A percentile compares a stretch with the other conserved stretches of the same genome.
Conservation (phyloP, 2,888 invertebrate species). For the Melolontha melolontha region DNA sequence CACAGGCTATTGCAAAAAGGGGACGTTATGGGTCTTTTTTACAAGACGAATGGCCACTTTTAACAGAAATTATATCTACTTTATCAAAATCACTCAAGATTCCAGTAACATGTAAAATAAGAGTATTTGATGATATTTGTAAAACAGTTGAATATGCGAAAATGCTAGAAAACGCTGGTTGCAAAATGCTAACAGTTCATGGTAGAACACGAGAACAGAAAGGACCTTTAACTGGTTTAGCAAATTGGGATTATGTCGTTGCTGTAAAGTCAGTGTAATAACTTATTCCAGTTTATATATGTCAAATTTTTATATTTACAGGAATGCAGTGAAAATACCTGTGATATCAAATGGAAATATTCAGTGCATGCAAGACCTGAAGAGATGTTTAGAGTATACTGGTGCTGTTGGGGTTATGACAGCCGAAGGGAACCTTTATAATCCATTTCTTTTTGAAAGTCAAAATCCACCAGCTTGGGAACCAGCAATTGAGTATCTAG, state of each 20-base stretch:
- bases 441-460: constrained; percentile 92
- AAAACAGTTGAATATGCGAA: constrained; percentile 92
- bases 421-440: constrained; percentile 96
- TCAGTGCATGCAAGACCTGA: constrained; percentile 88
- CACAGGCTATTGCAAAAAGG: constrained; percentile 95
- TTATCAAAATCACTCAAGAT: constrained; percentile 79
- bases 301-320: constrained; percentile 57
- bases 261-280: constrained; percentile 78
- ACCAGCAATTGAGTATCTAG: constrained; percentile 88
- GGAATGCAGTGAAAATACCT: constrained; percentile 88
- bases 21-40: constrained; percentile 97
- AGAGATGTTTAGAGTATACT: constrained; percentile 86
- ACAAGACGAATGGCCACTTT: constrained; percentile 94
- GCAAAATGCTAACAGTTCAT: constrained; percentile 93
- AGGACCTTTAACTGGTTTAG: constrained; percentile 94
- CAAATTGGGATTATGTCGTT: constrained; percentile 93
- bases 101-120: constrained; percentile 97
- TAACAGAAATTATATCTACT: constrained; percentile 81
- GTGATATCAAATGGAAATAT: constrained; percentile 99
- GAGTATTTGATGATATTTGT: constrained; percentile 87
- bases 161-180: constrained; percentile 95
- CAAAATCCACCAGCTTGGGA: constrained; percentile 87
- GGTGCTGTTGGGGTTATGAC: constrained; percentile 90
- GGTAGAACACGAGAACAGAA: constrained; percentile 96
- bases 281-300: neutral